Percentiles rank a stretch among this genome's conserved stretches.
phyloP scores from a whole-genome alignment of 2,113 vertebrate genomes.

The Pedetes capensis region DNA sequence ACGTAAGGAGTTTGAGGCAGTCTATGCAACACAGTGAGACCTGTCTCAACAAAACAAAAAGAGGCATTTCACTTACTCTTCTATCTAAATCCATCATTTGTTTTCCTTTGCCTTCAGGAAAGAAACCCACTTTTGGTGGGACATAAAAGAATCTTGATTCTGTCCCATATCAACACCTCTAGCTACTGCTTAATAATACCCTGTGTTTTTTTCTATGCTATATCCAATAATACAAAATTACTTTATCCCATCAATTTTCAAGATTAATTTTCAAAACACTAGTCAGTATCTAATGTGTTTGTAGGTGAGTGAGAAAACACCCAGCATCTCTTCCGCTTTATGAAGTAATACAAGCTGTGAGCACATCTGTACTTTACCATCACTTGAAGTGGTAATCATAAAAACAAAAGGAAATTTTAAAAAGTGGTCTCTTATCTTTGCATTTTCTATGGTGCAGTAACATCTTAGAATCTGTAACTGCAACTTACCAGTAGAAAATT shows the following conservation, averaged over 20 bases:
- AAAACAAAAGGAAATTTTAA: conserved; percentile 20
- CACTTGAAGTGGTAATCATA: conserved; percentile 7
- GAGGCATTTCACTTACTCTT: background rate
- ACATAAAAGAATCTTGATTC: background rate
- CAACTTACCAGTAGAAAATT: conserved; percentile 29
- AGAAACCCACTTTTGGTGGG: background rate
- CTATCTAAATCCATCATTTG: background rate
- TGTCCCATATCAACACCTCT: background rate
- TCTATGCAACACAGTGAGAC: background rate
- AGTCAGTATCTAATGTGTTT: background rate
- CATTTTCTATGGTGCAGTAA: background rate
- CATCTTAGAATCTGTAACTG: background rate
- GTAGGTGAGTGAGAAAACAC: background rate
- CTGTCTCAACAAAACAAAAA: background rate
- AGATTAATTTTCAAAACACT: conserved; percentile 31
- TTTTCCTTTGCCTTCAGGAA: background rate
- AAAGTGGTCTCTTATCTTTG: background rate
- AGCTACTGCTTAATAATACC: background rate
- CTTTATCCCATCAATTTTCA: background rate
- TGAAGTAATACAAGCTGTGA: background rate
- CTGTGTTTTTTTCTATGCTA: background rate
- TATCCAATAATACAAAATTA: background rate
- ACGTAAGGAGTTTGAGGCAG: no score
- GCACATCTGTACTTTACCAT: background rate
- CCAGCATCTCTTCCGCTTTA: background rate